Base-by-base conservation (phyloP, 2,888 invertebrate species). In the Andrena chrysosceles region DNA sequence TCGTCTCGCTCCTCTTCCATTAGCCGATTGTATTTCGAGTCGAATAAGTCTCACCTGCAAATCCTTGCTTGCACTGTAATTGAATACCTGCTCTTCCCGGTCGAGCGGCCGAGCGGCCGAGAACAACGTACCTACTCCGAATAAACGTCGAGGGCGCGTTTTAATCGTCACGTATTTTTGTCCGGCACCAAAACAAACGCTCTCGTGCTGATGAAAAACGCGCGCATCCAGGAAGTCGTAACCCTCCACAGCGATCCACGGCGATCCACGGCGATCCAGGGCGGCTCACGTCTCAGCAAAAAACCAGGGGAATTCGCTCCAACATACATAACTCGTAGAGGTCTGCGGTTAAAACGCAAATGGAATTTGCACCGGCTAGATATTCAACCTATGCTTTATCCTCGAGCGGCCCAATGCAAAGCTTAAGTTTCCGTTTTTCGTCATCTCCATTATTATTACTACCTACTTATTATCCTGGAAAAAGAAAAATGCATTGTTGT, bases 21-120 rank as follows among this genome's bases (percentile, higher is more conserved):
- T 91, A 91, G 91, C 87, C 90, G 88, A 91, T 91, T 91, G 91
- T 91, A 87, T 91, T 89, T 88, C 85, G 81, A 87, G 78, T 84
- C 84, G 86, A 88, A 87, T 86, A 87, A 91, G 87, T 85, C 86
- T 90, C 88, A 87, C 87, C 86, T 89, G 88, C 64, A 84, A 89
- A 80, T 87, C 86, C 86, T 74, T 81, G 82, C 86, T 86, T 84
- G 84, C 85, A 82, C 87, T 82, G 85, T 87, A 90, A 90, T 90
- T 87, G 81, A 82, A 72, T 75, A 69, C 54, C 70, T n/a, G 48
- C 26, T 56, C 54, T 20, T 49, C 10, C 20, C 23, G 29, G 20
- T 20, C 35, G 26, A 8, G 62, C 42, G 6, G 20, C 23, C 35
- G 26, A 8, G 62, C 42, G 6, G 8, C 29, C 29, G 67, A 54